phyloP scores from a whole-genome alignment of 2,888 invertebrate genomes.

The Drosophila tripunctata region DNA sequence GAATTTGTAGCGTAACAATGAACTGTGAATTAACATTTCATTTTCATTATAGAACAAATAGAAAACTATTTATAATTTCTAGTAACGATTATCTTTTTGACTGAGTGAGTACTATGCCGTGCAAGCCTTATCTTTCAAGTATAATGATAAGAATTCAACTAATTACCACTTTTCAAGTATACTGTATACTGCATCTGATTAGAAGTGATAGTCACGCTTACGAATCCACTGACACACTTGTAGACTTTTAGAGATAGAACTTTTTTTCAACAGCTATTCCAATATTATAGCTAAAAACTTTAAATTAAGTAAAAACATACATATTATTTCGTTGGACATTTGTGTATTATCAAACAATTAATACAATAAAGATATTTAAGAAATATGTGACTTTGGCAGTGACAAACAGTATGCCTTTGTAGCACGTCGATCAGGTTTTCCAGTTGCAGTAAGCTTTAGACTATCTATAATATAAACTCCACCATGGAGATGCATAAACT shows the following conservation, averaged over 20 bases:
- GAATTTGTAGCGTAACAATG: background rate
- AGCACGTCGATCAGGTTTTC: background rate
- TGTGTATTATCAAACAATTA: background rate
- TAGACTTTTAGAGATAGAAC: no score
- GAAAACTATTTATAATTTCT: background rate
- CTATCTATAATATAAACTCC: slow-evolving; percentile 30
- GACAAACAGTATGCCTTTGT: slow-evolving; percentile 12
- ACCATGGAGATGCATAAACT: slow-evolving; percentile 65
- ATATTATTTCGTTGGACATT: no score
- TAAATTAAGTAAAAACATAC: no score
- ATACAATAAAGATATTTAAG: no score
- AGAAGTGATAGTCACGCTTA: no score
- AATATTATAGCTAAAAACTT: no score
- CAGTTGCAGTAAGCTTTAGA: background rate
- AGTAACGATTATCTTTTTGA: background rate
- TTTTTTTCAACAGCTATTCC: no score
- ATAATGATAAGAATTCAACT: background rate
- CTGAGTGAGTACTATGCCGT: background rate
- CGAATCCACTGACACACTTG: no score
- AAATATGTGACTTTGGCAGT: background rate
- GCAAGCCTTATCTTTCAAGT: background rate
- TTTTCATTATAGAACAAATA: background rate
- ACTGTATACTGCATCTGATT: no score
- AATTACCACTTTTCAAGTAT: no score
- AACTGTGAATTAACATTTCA: background rate